Evolutionary conservation across 2,888 invertebrate genomes (phyloP).

Genomic region (Creontiades dilutus): DNA sequence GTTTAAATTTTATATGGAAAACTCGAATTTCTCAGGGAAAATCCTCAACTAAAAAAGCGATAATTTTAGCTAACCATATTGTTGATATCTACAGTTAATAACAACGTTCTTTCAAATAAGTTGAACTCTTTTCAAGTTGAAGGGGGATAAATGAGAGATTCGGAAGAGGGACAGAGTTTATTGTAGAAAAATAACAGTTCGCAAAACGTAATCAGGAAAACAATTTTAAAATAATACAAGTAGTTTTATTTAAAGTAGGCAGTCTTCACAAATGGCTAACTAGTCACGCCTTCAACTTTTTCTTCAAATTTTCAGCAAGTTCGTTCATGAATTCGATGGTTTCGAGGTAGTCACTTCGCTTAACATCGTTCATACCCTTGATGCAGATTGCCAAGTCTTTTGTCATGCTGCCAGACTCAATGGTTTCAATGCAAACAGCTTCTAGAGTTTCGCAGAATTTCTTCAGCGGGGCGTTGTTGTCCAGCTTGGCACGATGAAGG

Average conservation of each 20-base stretch:
- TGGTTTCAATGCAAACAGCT: constrained; percentile 94
- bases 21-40: too few species aligned
- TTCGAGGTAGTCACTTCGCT: constrained; percentile 93
- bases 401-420: constrained; percentile 97
- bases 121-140: not conserved
- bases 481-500: constrained; percentile 95
- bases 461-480: constrained; percentile 87
- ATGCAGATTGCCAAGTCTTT: constrained; percentile 99
- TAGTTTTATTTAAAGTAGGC: not conserved
- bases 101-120: not conserved
- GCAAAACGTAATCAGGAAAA: not conserved
- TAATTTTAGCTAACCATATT: too few species aligned
- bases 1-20: too few species aligned
- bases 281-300: constrained; percentile 79
- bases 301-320: constrained; percentile 91
- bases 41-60: too few species aligned
- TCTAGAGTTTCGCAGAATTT: constrained; percentile 93
- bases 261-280: constrained; percentile 55
- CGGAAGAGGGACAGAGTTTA: not conserved
- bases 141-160: not conserved
- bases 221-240: constrained; percentile 1
- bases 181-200: constrained; percentile 23
- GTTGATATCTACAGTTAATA: too few species aligned
- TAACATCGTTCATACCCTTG: constrained; percentile 90
- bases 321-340: constrained; percentile 98